These are phyloP conservation scores for Oscheius sp. DNA, from an alignment of 1,140 invertebrate genomes.

Conservation along the genomic window DNA sequence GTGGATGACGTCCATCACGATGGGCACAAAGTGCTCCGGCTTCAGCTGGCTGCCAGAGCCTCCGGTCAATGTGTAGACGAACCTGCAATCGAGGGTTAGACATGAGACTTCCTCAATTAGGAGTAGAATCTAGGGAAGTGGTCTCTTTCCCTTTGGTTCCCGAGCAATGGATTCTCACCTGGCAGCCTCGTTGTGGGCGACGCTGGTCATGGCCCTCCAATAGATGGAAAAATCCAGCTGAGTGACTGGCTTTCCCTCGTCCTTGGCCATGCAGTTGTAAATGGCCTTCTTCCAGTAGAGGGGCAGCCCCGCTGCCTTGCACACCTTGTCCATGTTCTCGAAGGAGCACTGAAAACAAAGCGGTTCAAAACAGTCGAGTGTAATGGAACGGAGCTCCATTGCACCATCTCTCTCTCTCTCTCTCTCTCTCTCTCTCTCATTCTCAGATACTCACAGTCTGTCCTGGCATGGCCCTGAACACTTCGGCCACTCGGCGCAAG, in stretches of 20 bases:
- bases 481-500: slow-evolving; percentile 36
- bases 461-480: slow-evolving; percentile 34
- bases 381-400: too few relatives aligned
- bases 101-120: not conserved
- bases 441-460: slow-evolving; percentile 17
- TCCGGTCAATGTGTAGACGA: slow-evolving; percentile 75
- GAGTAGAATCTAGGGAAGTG: not conserved
- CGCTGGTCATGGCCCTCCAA: slow-evolving; percentile 46
- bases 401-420: too few relatives aligned
- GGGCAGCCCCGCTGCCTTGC: slow-evolving; percentile 28
- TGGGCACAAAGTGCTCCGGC: slow-evolving; percentile 78
- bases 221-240: slow-evolving; percentile 50
- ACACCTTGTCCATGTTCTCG: slow-evolving; percentile 34
- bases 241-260: slow-evolving; percentile 22
- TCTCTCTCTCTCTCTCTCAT: too few relatives aligned
- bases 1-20: slow-evolving; percentile 91
- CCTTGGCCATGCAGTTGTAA: slow-evolving; percentile 22
- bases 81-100: slow-evolving; percentile 64
- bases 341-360: slow-evolving; percentile 17
- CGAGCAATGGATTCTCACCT: slow-evolving; percentile 51
- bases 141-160: slow-evolving; percentile 80
- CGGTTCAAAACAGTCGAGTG: not conserved
- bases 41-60: slow-evolving; percentile 64
- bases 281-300: slow-evolving; percentile 41
- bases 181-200: slow-evolving; percentile 54